These are phyloP conservation scores for Keiferia lycopersicella DNA, from an alignment of 2,888 invertebrate species.

Conservation along the genomic window DNA sequence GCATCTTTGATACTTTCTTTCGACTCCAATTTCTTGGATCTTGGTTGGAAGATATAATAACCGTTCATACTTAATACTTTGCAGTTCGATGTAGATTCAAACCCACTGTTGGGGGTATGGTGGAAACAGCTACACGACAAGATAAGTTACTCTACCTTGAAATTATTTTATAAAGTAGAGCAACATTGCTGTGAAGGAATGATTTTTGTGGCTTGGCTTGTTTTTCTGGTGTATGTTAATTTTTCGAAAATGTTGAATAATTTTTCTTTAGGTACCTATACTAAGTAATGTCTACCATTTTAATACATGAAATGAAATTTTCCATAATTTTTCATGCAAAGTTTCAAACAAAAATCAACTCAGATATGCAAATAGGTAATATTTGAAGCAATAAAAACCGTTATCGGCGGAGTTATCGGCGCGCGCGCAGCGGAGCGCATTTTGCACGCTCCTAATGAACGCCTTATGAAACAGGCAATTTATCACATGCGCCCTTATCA, in stretches of 20 bases:
- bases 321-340: conserved; percentile 43
- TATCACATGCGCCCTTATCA: conserved; percentile 78
- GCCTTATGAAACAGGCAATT: conserved; percentile 81
- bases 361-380: conserved; percentile 72
- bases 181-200: not conserved
- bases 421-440: conserved; percentile 77
- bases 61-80: conserved; percentile 2
- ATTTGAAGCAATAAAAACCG: conserved; percentile 76
- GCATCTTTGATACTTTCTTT: too few relatives aligned
- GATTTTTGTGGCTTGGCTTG: not conserved
- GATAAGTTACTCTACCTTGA: conserved; percentile 30
- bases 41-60: not conserved
- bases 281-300: too few relatives aligned
- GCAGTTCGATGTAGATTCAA: conserved; percentile 17
- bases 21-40: not conserved
- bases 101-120: conserved; percentile 41
- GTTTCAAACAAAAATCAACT: conserved; percentile 51
- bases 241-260: not conserved
- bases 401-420: conserved; percentile 75
- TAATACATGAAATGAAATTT: not conserved
- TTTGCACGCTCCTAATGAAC: conserved; percentile 79
- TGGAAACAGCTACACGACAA: conserved; percentile 28
- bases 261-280: too few relatives aligned
- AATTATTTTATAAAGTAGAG: not conserved
- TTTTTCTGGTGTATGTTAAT: not conserved